phyloP scores from a whole-genome alignment of 2,888 invertebrate genomes.

The Lottia gigantea region DNA sequence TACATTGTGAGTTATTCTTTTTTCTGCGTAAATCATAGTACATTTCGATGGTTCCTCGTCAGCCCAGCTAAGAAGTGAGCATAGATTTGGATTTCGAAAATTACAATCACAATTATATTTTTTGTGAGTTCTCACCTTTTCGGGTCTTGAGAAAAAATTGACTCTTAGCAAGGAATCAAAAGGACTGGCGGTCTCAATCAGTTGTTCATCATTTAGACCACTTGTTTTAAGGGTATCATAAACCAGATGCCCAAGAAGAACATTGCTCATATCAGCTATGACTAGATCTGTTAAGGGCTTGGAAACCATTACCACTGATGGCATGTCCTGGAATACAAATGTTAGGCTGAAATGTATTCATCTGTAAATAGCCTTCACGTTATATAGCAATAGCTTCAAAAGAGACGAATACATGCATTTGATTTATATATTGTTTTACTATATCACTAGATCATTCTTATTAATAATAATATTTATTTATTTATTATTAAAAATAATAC shows the following conservation, averaged over 20 bases:
- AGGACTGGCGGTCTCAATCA: constrained; percentile 60
- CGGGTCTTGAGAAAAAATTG: constrained; percentile 73
- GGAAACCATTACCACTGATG: constrained; percentile 45
- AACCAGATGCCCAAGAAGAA: constrained; percentile 74
- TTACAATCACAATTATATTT: too few species aligned
- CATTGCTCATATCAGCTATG: constrained; percentile 67
- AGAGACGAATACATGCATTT: neutral
- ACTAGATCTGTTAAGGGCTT: constrained; percentile 38
- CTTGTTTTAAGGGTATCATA: constrained; percentile 73
- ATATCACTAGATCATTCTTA: too few species aligned
- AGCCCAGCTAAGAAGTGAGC: too few species aligned
- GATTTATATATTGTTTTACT: too few species aligned
- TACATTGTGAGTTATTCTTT: too few species aligned
- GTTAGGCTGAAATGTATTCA: neutral
- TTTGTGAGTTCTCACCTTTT: constrained; percentile 53
- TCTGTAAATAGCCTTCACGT: neutral
- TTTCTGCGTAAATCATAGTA: too few species aligned
- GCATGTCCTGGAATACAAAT: constrained; percentile 32
- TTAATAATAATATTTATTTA: too few species aligned
- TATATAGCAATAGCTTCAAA: neutral
- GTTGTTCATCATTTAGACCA: constrained; percentile 72
- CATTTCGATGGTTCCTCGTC: too few species aligned
- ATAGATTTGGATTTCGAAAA: too few species aligned
- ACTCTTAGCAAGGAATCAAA: constrained; percentile 72
- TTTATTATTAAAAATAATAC: too few species aligned